phyloP scores from a whole-genome alignment of 1,140 invertebrate genomes.

The Drosophila santomea region DNA sequence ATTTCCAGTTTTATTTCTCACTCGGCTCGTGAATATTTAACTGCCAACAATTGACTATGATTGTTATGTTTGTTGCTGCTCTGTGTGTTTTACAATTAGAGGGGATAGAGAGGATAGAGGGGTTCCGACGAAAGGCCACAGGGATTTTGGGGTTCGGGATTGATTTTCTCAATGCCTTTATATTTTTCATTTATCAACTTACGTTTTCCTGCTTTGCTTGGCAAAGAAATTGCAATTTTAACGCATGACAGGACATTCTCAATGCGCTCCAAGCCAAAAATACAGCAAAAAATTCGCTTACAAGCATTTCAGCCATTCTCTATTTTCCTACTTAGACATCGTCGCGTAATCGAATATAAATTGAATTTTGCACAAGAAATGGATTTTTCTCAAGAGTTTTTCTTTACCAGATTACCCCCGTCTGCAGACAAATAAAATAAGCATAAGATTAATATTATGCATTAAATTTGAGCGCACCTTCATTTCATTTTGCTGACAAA shows the following conservation, averaged over 20 bases:
- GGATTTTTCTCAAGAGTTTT: slow-evolving; percentile 69
- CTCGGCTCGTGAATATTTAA: slow-evolving; percentile 74
- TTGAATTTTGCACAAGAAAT: slow-evolving; percentile 79
- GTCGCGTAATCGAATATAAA: slow-evolving; percentile 80
- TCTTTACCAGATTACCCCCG: slow-evolving; percentile 31
- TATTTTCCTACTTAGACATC: slow-evolving; percentile 70
- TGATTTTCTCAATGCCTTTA: slow-evolving; percentile 22
- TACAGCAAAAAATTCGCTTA: slow-evolving; percentile 7
- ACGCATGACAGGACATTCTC: slow-evolving; percentile 74
- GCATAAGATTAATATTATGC: slow-evolving; percentile 73
- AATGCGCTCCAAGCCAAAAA: slow-evolving; percentile 57
- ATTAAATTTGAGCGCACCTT: slow-evolving; percentile 48
- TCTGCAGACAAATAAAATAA: slow-evolving; percentile 70
- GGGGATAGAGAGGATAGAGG: slow-evolving; percentile 19
- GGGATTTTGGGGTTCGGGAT: slow-evolving; percentile 16
- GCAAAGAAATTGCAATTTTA: slow-evolving; percentile 76
- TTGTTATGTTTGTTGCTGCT: slow-evolving; percentile 66
- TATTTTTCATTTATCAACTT: slow-evolving; percentile 69
- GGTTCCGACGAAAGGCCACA: slow-evolving; percentile 2
- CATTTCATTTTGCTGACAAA: neutral
- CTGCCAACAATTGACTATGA: slow-evolving; percentile 76
- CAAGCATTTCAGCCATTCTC: slow-evolving; percentile 61
- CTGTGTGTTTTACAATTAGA: slow-evolving; percentile 68
- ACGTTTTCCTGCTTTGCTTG: slow-evolving; percentile 23
- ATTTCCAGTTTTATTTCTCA: slow-evolving; percentile 72